These are phyloP conservation scores for Paracanthobrama guichenoti DNA, from an alignment of 2,113 vertebrate species.

Conservation along the genomic window DNA sequence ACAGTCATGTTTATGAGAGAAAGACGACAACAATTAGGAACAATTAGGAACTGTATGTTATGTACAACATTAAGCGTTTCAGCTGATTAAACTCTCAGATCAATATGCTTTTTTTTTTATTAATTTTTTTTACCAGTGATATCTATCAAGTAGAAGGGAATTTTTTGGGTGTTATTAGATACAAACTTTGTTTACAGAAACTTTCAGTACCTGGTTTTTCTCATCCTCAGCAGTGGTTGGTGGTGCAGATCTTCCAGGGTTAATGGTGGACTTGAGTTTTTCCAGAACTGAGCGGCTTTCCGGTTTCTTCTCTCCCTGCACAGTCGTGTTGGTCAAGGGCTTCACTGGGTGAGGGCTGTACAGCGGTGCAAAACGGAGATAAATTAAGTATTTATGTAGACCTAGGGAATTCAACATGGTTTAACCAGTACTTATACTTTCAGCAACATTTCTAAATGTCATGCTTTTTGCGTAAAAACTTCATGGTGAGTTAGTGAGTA, in stretches of 20 bases:
- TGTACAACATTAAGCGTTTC: neutral
- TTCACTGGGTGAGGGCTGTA: slow-evolving; percentile 92
- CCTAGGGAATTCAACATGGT: neutral
- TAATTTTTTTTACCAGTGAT: neutral
- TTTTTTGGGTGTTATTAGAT: neutral
- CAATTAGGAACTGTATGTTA: neutral
- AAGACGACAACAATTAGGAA: neutral
- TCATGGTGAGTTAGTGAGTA: neutral
- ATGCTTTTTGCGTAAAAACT: neutral
- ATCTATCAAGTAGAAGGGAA: neutral
- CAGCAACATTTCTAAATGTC: neutral
- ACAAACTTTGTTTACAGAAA: neutral
- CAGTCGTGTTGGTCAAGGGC: slow-evolving; percentile 77
- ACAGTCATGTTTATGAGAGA: neutral
- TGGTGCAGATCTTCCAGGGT: slow-evolving; percentile 71
- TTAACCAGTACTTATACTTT: neutral
- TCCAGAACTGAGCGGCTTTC: slow-evolving; percentile 81
- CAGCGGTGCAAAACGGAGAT: neutral
- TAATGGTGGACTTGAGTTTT: slow-evolving; percentile 82
- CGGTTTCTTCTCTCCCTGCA: slow-evolving; percentile 76
- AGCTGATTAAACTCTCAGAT: neutral
- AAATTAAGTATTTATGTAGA: slow-evolving; percentile 1
- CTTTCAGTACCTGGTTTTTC: slow-evolving; percentile 65
- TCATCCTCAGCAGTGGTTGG: slow-evolving; percentile 67
- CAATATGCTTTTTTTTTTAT: no score